Conservation (phyloP, 2,797 vertebrate species). For the Discoglossus pictus region DNA sequence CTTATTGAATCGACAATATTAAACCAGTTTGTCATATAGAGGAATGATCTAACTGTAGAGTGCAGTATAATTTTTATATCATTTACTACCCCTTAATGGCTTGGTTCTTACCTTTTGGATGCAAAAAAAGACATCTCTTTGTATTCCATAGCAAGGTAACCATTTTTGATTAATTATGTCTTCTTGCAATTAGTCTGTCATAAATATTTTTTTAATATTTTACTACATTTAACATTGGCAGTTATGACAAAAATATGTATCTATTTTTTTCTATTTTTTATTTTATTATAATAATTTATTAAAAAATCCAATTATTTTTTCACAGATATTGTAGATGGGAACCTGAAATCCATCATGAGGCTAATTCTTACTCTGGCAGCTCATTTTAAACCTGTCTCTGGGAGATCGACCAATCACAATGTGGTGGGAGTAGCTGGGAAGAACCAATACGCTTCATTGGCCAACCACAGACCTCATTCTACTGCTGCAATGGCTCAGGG, state of each 20-base stretch:
- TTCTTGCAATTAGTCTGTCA: no score
- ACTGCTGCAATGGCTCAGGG: slow-evolving; percentile 87
- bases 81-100: no score
- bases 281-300: not conserved
- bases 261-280: not conserved
- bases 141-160: no score
- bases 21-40: no score
- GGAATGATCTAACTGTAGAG: no score
- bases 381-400: slow-evolving; percentile 88
- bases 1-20: no score
- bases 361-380: slow-evolving; percentile 93
- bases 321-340: slow-evolving; percentile 94
- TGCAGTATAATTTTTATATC: no score
- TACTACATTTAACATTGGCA: no score
- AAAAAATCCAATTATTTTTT: not conserved
- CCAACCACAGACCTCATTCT: slow-evolving; percentile 81
- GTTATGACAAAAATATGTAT: not conserved
- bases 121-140: no score
- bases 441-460: slow-evolving; percentile 20
- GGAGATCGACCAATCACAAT: slow-evolving; percentile 70
- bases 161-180: no score
- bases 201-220: no score
- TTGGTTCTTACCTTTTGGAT: no score
- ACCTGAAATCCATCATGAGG: slow-evolving; percentile 94
- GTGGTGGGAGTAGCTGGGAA: slow-evolving; percentile 58